phyloP scores from a whole-genome alignment of 2,888 invertebrate genomes.

The Liopterus haemorrhoidalis region DNA sequence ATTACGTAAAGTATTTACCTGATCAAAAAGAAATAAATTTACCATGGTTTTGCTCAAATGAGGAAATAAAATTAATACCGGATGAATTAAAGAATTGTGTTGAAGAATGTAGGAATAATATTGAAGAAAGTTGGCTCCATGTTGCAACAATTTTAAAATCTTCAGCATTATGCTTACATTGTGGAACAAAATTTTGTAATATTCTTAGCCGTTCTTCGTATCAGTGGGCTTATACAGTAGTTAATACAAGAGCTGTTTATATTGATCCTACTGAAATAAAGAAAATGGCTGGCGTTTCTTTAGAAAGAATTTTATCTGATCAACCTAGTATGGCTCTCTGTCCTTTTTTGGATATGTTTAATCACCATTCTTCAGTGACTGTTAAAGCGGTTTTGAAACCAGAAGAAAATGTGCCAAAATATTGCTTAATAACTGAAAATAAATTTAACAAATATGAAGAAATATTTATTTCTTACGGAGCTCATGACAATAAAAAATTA shows the following conservation, averaged over 20 bases:
- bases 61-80: conserved; percentile 54
- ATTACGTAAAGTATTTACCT: conserved; percentile 68
- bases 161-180: conserved; percentile 45
- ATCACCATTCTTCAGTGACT: conserved; percentile 64
- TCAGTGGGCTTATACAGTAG: conserved; percentile 76
- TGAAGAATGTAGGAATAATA: conserved; percentile 49
- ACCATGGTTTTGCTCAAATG: conserved; percentile 60
- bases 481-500: conserved; percentile 73
- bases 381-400: conserved; percentile 46
- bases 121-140: conserved; percentile 44
- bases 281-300: conserved; percentile 39
- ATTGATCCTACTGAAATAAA: conserved; percentile 52
- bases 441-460: conserved; percentile 59
- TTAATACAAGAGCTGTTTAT: conserved; percentile 81
- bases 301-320: conserved; percentile 48
- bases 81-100: conserved; percentile 51
- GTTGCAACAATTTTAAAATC: conserved; percentile 46
- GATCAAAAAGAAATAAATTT: conserved; percentile 51
- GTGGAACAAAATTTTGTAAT: conserved; percentile 42
- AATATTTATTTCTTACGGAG: conserved; percentile 85
- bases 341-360: conserved; percentile 85
- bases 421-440: conserved; percentile 51
- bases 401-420: conserved; percentile 44
- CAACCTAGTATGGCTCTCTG: conserved; percentile 68
- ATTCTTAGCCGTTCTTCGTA: conserved; percentile 55